Evolutionary conservation across 30 jellyfish, hydroid and myxozoan species (phyloP), one percentile per base, ranked within the genome.

Genomic region (Aurelia coerulea): DNA sequence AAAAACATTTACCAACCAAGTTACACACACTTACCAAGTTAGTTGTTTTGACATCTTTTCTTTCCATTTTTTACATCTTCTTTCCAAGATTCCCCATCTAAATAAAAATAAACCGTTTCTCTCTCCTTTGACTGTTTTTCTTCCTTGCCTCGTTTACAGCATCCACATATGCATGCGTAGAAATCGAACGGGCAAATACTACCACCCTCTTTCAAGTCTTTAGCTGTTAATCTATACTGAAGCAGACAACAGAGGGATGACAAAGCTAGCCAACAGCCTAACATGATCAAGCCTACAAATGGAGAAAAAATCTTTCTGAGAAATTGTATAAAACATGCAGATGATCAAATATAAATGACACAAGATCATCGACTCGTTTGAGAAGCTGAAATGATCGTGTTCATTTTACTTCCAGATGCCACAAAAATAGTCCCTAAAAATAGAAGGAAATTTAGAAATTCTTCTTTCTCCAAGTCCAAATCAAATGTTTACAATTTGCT

Each of bases 151-250:
- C n/a, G 19, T 50, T 46, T 15, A 54, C 89, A 78, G 50, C 79
- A 78, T 14, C 52, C 79, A 64, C 80, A 78, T 3, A 78, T 0
- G 39, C 91, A 81, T 7, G 91, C 42, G 34, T 59, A 23, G 32
- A 85, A 37, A 52, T 85, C 31, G 32, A 74, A 87, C 18, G 98
- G 98, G 54, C 97, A 88, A 37, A 92, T 67, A 10, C 66, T 3
- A 1, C 98, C 98, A 11, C 98, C 98, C 18, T 80, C 76, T 34
- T 31, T 19, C 33, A 84, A 17, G 54, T 76, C 89, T 54, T 88
- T 88, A 18, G 97, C 97, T 6, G 97, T 87, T 19, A 92, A 56
- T 60, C 75, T 82, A 72, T 15, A 79, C 69, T 92, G 98, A 32
- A 92, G 14, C 19, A 67, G 41, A 23, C 92, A 60, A 32, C 91